A percentile compares a stretch with the other conserved stretches of the same genome.
Conservation (phyloP, 1,140 invertebrate species). For the Atta texana region DNA sequence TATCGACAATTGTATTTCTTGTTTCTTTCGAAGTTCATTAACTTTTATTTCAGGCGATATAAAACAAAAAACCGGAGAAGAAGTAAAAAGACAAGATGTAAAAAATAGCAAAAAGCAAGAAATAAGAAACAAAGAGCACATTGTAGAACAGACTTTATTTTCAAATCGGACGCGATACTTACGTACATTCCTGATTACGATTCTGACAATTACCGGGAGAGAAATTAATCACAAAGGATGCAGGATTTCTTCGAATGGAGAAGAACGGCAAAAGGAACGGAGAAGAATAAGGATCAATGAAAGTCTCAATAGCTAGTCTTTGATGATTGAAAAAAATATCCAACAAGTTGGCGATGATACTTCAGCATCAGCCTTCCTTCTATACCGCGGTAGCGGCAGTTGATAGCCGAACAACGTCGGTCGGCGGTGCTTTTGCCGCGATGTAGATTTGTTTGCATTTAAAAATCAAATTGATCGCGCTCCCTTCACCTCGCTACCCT, state of each 20-base stretch:
- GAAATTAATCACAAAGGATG: background rate
- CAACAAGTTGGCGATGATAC: slow-evolving; percentile 72
- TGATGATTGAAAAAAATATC: slow-evolving; percentile 84
- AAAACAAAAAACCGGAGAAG: too few relatives aligned
- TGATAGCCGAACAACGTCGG: slow-evolving; percentile 71
- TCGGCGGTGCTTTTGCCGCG: slow-evolving; percentile 84
- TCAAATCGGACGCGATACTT: background rate
- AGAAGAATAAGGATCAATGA: slow-evolving; percentile 51
- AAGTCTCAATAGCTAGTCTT: slow-evolving; percentile 57
- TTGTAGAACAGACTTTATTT: background rate
- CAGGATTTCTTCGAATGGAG: slow-evolving; percentile 31
- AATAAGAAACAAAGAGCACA: too few relatives aligned
- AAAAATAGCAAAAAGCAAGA: too few relatives aligned
- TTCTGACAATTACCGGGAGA: slow-evolving; percentile 12
- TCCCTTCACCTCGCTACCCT: slow-evolving; percentile 51
- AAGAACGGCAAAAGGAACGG: background rate
- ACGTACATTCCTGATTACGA: slow-evolving; percentile 2
- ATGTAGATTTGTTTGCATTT: slow-evolving; percentile 87
- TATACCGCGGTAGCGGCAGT: background rate
- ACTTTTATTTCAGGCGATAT: too few relatives aligned
- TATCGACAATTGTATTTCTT: too few relatives aligned
- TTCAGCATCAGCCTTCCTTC: slow-evolving; percentile 53
- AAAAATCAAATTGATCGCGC: slow-evolving; percentile 85
- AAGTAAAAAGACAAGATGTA: too few relatives aligned
- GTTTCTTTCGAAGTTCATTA: too few relatives aligned